Percentiles rank a stretch among this genome's conserved stretches.
Conservation (phyloP, 2,797 vertebrate genomes). For the Enteromius mattozi region DNA sequence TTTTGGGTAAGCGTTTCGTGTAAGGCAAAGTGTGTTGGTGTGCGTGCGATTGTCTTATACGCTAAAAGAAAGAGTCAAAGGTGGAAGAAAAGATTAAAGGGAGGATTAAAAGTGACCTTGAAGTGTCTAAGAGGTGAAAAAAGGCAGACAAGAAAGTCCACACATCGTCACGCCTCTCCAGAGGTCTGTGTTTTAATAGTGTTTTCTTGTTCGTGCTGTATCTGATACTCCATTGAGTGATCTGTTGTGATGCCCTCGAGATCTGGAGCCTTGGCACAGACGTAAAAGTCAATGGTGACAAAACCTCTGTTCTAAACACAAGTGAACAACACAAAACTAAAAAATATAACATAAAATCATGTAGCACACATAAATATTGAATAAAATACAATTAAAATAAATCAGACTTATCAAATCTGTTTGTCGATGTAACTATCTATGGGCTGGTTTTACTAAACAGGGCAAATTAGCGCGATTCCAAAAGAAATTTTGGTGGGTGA, state of each 20-base stretch:
- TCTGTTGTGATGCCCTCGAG: not conserved
- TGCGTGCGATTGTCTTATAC: not conserved
- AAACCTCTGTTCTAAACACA: not conserved
- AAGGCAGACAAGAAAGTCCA: slow-evolving; percentile 1
- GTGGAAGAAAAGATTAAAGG: slow-evolving; percentile 28
- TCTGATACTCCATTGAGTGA: not conserved
- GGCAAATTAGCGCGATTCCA: too few relatives aligned
- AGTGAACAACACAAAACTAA: not conserved
- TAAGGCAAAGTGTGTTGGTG: not conserved
- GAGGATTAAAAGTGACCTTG: slow-evolving; percentile 58
- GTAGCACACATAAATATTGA: too few relatives aligned
- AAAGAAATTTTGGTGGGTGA: too few relatives aligned
- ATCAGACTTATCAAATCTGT: not conserved
- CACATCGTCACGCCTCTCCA: slow-evolving; percentile 18
- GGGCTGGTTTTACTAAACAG: too few relatives aligned
- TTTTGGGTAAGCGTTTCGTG: not conserved
- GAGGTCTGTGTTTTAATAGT: slow-evolving; percentile 21
- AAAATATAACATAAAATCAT: not conserved
- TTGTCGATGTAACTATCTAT: not conserved
- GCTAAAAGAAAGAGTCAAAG: slow-evolving; percentile 21
- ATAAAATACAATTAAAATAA: not conserved
- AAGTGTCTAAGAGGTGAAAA: slow-evolving; percentile 32
- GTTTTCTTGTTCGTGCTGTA: slow-evolving; percentile 40
- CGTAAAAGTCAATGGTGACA: not conserved
- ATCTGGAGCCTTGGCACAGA: not conserved